Evolutionary conservation across 1,140 invertebrate species (phyloP), one percentile per base, ranked within the genome.

Genomic region (Drosophila rhopaloa): DNA sequence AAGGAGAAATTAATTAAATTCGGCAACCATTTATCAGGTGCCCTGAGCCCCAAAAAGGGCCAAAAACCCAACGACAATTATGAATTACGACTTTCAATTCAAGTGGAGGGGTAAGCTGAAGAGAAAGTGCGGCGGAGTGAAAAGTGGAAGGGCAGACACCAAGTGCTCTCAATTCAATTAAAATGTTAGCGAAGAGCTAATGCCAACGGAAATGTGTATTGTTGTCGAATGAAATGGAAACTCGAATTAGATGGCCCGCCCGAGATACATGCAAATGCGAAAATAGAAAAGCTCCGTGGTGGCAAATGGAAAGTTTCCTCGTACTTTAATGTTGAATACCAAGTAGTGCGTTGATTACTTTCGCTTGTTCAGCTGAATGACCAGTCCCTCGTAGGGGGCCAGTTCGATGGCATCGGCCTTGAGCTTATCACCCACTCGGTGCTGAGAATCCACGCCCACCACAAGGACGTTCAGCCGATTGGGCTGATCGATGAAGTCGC

Each of bases 391-490:
- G 32, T 67, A 53, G 55, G 86, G 81, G 11, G 60, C 53, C 61
- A 88, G 44, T 11, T 32, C 35, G 11, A 88, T 61, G 7, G 72
- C 47, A 7, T 56, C 58, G 7, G 77, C 63, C 27, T 51, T 60
- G 1, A 88, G 37, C 0, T 68, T 53, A 91, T 93, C 94, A 89
- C 93, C 93, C 50, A 66, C 53, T 37, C 71, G 47, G 37, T 93
- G 84, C 0, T 76, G 40, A 1, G 94, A 94, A 4, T 86, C 78
- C 7, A 93, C 70, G 5, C 88, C 93, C 1, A 91, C 89, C 14
- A 94, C 55, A 6, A 92, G 54, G 1, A 94, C 91, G 27, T 51
- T 86, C 0, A 95, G 61, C 19, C 92, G 70, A 38, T 93, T 92
- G 11, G 79, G 74, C 16, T 83, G 37, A 53, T 91, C 81, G 10